Base-by-base conservation (phyloP, 2,888 invertebrate species). In the Busseola fusca region DNA sequence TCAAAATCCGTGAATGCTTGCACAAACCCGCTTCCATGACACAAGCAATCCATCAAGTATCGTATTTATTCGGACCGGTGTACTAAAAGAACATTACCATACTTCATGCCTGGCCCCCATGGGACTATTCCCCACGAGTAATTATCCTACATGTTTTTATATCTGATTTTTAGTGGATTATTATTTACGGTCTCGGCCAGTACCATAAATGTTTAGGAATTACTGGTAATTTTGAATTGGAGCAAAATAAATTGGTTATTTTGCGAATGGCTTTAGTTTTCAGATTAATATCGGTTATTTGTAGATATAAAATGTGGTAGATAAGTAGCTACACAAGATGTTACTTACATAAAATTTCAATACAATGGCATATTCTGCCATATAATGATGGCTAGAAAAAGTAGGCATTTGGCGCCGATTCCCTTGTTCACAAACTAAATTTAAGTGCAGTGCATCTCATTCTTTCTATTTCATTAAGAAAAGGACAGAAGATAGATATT, bases 1-100 rank as follows among this genome's bases (percentile, higher is more conserved):
- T 93, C 94, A 90, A 95, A 95, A 95, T 95, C 95, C 94, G 94
- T 95, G 95, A 95, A 95, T 95, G 95, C 95, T 95, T 95, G 95
- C 95, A 90, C 95, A 95, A 95, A 95, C 95, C 94, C 95, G 95
- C 95, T 95, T 95, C 94, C 95, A 95, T 95, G 95, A 93, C 94
- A 94, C 92, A 94, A 94, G 94, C 93, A 93, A 90, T 91, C 90
- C 89, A 91, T 93, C 88, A 93, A 94, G 93, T 92, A 94, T 87
- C 81, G 84, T 84, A 91, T 93, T 94, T 92, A 93, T 92, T 91
- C 81, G 70, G 72, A 78, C 83, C 82, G 74, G 74, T 68, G 74
- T 84, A 81, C 84, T 82, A 74, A 76, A 69, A 78, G 76, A 81
- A 84, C 82, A 90, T 90, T 88, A 76, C 80, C 70, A 84, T 91